Percentiles rank a stretch among this genome's conserved stretches.
Evolutionary conservation across 2,888 invertebrate genomes (phyloP).

Genomic region (Graphium colonna): DNA sequence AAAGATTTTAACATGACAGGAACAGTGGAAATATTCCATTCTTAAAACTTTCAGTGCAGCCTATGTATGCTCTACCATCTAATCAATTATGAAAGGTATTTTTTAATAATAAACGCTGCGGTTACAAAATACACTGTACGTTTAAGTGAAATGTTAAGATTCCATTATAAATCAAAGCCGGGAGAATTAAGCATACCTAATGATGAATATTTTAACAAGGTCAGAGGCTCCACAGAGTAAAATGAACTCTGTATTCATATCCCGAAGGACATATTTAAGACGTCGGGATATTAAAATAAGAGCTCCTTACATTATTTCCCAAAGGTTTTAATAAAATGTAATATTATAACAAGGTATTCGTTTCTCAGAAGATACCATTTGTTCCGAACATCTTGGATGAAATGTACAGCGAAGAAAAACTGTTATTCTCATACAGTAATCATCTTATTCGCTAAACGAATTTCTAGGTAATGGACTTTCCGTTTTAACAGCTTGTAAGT

Average conservation of each 20-base stretch:
- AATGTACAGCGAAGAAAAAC: no score
- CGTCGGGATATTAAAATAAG: background rate
- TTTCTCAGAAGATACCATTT: background rate
- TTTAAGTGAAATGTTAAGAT: background rate
- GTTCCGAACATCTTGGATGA: background rate
- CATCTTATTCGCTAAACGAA: no score
- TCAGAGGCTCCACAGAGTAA: background rate
- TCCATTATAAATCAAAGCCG: slow-evolving; percentile 4
- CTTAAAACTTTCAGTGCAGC: no score
- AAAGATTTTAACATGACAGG: no score
- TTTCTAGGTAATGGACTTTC: no score
- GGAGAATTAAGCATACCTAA: background rate
- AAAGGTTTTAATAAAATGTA: slow-evolving; percentile 7
- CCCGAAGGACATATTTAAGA: slow-evolving; percentile 4
- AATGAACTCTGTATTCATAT: background rate
- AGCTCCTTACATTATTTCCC: slow-evolving; percentile 4
- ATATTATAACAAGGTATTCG: background rate
- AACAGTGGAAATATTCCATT: no score
- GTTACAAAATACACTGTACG: no score
- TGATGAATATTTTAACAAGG: background rate
- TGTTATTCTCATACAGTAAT: no score
- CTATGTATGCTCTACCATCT: no score
- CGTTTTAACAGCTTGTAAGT: no score
- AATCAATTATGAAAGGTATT: no score
- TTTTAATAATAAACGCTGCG: no score